phyloP scores from a whole-genome alignment of 2,797 vertebrate genomes.

The Parauchenoglanis ngamensis region DNA sequence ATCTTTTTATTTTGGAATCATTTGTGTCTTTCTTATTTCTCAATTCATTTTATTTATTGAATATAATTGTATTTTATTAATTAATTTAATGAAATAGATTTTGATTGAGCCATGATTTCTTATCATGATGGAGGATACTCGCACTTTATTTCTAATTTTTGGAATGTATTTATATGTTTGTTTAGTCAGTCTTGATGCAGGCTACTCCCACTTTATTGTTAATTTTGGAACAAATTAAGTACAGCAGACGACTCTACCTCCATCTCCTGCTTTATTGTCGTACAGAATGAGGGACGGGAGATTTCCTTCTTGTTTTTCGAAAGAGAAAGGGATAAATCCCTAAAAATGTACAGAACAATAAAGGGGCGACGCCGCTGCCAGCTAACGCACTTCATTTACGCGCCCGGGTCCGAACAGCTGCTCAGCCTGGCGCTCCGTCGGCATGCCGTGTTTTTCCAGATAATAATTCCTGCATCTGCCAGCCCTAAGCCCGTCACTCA shows the following conservation, averaged over 20 bases:
- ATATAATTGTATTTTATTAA: neutral
- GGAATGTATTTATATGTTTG: neutral
- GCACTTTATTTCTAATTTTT: neutral
- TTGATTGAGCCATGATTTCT: neutral
- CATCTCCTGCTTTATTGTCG: neutral
- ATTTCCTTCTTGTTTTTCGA: neutral
- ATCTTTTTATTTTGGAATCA: too few relatives aligned
- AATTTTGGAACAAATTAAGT: neutral
- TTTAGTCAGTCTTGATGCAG: neutral
- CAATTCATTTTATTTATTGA: too few relatives aligned
- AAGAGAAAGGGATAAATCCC: neutral
- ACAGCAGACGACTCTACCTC: neutral
- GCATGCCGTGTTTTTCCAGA: slow-evolving; percentile 90
- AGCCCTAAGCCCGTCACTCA: slow-evolving; percentile 87
- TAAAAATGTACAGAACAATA: slow-evolving; percentile 84
- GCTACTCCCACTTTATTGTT: neutral
- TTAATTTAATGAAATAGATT: neutral
- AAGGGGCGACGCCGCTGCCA: neutral
- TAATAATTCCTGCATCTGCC: slow-evolving; percentile 99
- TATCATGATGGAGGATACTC: neutral
- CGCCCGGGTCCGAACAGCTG: slow-evolving; percentile 95
- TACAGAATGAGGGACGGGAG: neutral
- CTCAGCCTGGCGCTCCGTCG: slow-evolving; percentile 86
- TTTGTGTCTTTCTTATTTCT: too few relatives aligned
- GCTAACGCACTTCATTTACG: slow-evolving; percentile 93